phyloP scores from a whole-genome alignment of 2,797 vertebrate genomes.

The Pygocentrus nattereri region DNA sequence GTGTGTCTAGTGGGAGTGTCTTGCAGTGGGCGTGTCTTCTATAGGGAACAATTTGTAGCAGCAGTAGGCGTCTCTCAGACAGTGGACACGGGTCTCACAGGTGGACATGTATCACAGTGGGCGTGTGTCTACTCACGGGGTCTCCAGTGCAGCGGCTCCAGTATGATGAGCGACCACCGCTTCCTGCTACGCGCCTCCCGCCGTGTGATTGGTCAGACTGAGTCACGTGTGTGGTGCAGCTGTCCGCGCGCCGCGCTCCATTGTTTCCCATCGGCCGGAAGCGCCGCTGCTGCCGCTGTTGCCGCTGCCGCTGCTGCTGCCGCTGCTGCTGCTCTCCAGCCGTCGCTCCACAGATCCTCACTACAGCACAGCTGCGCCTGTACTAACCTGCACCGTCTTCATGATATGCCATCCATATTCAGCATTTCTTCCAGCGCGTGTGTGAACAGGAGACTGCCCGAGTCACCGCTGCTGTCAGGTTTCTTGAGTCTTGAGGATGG shows the following conservation, averaged over 20 bases:
- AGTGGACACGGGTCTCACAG: neutral
- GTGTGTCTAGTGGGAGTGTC: neutral
- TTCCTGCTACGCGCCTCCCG: conserved; percentile 34
- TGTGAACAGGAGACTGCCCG: neutral
- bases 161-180: neutral
- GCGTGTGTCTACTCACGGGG: neutral
- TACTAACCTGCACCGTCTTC: neutral
- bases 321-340: neutral
- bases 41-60: neutral
- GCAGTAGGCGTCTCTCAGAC: neutral
- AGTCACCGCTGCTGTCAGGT: conserved; percentile 44
- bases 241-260: conserved; percentile 78
- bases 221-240: conserved; percentile 78
- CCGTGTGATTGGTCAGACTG: conserved; percentile 72
- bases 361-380: neutral
- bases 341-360: too few species aligned
- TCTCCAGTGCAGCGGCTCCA: neutral
- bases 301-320: neutral
- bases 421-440: too few species aligned
- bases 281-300: neutral
- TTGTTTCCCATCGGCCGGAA: conserved; percentile 81
- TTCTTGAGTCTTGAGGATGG: conserved; percentile 59
- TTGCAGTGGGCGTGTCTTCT: too few species aligned
- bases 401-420: neutral
- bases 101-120: neutral